phyloP scores from a whole-genome alignment of 2,797 vertebrate genomes.

The Crocodylus rhombifer region DNA sequence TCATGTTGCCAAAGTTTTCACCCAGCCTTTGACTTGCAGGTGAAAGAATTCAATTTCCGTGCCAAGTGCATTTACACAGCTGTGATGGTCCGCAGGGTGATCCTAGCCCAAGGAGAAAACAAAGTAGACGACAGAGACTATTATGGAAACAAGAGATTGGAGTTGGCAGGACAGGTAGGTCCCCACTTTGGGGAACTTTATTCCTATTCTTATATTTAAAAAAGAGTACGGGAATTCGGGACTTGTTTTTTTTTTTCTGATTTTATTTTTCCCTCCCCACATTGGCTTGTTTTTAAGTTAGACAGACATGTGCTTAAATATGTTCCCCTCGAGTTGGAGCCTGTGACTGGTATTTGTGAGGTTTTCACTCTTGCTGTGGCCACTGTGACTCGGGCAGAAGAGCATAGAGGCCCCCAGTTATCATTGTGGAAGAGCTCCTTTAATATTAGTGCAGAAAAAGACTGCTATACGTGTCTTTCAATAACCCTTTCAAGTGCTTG shows the following conservation, averaged over 20 bases:
- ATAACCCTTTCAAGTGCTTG: background rate
- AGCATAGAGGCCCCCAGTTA: background rate
- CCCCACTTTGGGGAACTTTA: background rate
- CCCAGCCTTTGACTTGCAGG: conserved; percentile 79
- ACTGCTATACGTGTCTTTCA: background rate
- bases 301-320: background rate
- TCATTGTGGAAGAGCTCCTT: background rate
- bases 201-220: background rate
- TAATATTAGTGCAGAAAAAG: background rate
- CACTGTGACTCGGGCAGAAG: background rate
- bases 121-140: conserved; percentile 99
- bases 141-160: conserved; percentile 97
- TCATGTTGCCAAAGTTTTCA: background rate
- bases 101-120: conserved; percentile 96
- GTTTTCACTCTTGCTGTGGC: background rate
- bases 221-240: background rate
- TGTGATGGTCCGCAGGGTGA: conserved; percentile 98
- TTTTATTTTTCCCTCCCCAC: background rate
- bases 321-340: background rate
- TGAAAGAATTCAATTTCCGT: conserved; percentile 98
- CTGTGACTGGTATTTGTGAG: background rate
- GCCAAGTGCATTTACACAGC: conserved; percentile 98
- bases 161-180: conserved; percentile 96
- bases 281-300: background rate
- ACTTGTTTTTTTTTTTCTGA: background rate